phyloP scores from a whole-genome alignment of 1,140 invertebrate genomes.

The Venturia canescens region DNA sequence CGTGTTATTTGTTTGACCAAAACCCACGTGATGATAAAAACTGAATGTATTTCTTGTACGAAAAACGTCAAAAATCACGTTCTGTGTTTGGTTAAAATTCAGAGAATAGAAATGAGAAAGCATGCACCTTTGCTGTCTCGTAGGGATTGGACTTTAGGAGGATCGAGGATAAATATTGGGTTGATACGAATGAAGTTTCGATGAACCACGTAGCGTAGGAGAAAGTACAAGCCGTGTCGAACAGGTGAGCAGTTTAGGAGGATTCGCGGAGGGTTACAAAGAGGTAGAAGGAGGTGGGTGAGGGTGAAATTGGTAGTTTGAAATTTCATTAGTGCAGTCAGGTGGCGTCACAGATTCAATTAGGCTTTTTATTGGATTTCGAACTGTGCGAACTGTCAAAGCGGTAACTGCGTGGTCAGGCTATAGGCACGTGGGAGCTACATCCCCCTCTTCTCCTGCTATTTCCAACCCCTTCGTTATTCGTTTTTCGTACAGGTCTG shows the following conservation, averaged over 20 bases:
- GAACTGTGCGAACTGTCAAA: conserved; percentile 76
- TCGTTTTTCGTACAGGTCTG: not conserved
- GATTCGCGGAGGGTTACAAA: too few relatives aligned
- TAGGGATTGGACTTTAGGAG: not conserved
- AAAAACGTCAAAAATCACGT: too few relatives aligned
- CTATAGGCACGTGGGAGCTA: conserved; percentile 20
- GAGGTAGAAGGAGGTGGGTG: not conserved
- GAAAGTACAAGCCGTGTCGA: conserved; percentile 11
- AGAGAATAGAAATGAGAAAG: too few relatives aligned
- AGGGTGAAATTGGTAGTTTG: conserved; percentile 77
- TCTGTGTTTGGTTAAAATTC: too few relatives aligned
- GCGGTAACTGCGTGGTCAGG: conserved; percentile 59
- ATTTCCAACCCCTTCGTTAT: not conserved
- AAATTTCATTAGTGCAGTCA: conserved; percentile 78
- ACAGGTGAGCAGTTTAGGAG: conserved; percentile 57
- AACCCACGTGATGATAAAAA: too few relatives aligned
- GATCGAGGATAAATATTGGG: not conserved
- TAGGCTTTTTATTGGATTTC: conserved; percentile 77
- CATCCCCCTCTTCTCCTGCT: conserved; percentile 2
- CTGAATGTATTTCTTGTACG: too few relatives aligned
- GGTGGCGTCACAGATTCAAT: conserved; percentile 77
- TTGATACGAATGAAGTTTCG: not conserved
- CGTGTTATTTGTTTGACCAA: too few relatives aligned
- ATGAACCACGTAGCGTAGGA: not conserved
- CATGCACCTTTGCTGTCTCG: not conserved